Conservation (phyloP, 1,140 invertebrate genomes). For the Homarus americanus region DNA sequence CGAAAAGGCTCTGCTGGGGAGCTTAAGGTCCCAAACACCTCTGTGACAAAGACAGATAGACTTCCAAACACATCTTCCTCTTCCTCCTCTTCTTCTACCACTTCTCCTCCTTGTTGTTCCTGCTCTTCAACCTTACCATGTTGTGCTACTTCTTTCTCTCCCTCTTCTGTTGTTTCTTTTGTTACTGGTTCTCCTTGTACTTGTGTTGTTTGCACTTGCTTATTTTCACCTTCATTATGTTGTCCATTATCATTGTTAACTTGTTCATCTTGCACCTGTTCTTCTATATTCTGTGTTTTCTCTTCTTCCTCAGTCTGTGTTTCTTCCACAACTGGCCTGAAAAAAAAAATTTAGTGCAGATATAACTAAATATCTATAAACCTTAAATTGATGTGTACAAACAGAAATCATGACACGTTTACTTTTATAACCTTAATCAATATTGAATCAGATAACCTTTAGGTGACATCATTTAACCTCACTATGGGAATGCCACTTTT, state of each 20-base stretch:
- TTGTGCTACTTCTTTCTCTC: slow-evolving; percentile 2
- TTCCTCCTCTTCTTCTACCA: slow-evolving; percentile 71
- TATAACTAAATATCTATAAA: too few relatives aligned
- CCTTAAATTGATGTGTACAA: too few relatives aligned
- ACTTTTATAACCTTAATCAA: too few relatives aligned
- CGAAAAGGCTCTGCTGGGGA: slow-evolving; percentile 68
- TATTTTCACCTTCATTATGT: not conserved
- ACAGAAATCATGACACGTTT: too few relatives aligned
- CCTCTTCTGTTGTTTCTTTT: not conserved
- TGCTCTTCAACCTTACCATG: slow-evolving; percentile 10
- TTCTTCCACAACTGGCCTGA: not conserved
- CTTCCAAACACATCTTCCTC: slow-evolving; percentile 69
- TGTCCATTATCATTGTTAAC: too few relatives aligned
- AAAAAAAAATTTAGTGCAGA: too few relatives aligned
- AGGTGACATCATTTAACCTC: too few relatives aligned
- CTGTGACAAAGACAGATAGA: slow-evolving; percentile 57
- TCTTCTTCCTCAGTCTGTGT: not conserved
- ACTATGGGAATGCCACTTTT: too few relatives aligned
- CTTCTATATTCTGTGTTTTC: not conserved
- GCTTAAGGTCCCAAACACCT: slow-evolving; percentile 59
- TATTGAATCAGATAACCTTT: too few relatives aligned
- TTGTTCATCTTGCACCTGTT: not conserved
- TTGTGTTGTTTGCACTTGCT: not conserved
- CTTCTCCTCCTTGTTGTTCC: slow-evolving; percentile 19
- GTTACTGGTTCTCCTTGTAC: not conserved